A percentile compares a stretch with the other conserved stretches of the same genome.
phyloP scores from a whole-genome alignment of 1,140 invertebrate species.

The Ostrea denselamellosa region DNA sequence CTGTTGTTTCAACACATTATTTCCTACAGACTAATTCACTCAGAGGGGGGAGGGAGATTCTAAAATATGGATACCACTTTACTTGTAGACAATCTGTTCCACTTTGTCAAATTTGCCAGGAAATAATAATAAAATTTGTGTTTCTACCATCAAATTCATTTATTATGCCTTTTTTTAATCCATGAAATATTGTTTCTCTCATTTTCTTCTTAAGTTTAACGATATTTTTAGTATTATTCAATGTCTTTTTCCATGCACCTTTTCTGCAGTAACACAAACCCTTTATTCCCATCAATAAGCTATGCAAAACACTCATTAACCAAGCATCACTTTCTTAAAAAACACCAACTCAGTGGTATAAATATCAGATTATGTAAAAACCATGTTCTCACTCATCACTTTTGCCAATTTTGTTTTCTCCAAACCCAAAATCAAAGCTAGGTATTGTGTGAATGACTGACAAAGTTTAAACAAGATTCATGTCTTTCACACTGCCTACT shows the following conservation, averaged over 20 bases:
- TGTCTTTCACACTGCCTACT: constrained; percentile 4
- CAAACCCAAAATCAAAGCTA: constrained; percentile 4
- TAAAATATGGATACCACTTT: no score
- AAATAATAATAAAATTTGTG: no score
- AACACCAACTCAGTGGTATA: background rate
- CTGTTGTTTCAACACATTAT: background rate
- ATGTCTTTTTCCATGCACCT: no score
- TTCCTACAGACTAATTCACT: background rate
- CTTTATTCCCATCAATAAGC: background rate
- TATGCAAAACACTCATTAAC: constrained; percentile 10
- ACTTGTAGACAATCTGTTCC: no score
- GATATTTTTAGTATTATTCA: no score
- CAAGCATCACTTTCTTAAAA: background rate
- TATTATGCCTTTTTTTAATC: background rate
- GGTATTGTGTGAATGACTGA: background rate
- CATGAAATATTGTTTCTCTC: background rate
- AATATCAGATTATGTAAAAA: background rate
- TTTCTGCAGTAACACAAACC: constrained; percentile 1
- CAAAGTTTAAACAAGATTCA: background rate
- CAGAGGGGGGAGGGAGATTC: no score
- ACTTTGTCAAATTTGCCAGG: no score
- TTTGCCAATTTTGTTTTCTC: no score
- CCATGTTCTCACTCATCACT: background rate
- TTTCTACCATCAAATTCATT: no score
- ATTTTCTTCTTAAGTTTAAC: background rate